Evolutionary conservation across 1,140 invertebrate genomes (phyloP).

Genomic region (Armadillidium nasatum): DNA sequence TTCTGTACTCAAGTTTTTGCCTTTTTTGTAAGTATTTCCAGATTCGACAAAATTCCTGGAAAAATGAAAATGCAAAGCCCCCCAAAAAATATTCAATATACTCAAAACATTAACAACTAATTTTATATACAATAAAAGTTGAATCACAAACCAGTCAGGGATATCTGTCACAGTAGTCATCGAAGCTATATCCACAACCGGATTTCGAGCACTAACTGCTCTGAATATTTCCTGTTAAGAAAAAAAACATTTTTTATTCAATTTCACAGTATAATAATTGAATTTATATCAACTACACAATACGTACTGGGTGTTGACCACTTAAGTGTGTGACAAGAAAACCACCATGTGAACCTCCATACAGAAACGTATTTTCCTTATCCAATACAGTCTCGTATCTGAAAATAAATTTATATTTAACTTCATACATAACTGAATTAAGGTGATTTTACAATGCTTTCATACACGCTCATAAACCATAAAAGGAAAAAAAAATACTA

Average conservation of each 20-base stretch:
- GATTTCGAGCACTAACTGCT: conserved; percentile 68
- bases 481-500: no score
- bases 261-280: not conserved
- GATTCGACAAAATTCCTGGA: no score
- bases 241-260: not conserved
- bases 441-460: no score
- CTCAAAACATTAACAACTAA: no score
- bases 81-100: no score
- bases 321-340: conserved; percentile 80
- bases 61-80: no score
- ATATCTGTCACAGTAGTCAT: conserved; percentile 71
- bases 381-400: conserved; percentile 27
- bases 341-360: conserved; percentile 86
- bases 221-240: conserved; percentile 47
- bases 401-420: no score
- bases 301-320: conserved; percentile 65
- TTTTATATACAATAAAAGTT: no score
- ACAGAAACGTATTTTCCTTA: conserved; percentile 32
- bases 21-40: no score
- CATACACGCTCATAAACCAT: no score
- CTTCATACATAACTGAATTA: no score
- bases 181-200: conserved; percentile 67
- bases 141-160: conserved; percentile 64
- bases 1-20: no score
- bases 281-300: conserved; percentile 1